phyloP scores from a whole-genome alignment of 2,113 vertebrate species.

The Grus americana region DNA sequence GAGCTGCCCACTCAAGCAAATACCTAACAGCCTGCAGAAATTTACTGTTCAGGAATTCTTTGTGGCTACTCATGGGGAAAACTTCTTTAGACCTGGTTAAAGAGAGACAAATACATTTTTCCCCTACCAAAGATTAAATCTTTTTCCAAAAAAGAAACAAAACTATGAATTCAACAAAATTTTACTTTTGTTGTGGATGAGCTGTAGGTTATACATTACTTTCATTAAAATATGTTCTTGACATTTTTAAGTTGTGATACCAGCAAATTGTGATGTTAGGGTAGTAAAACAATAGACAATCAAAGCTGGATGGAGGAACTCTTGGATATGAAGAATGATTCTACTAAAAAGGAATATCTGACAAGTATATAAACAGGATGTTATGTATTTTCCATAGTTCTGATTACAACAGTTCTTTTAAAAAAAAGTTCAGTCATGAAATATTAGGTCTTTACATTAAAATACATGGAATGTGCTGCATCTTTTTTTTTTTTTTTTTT shows the following conservation, averaged over 20 bases:
- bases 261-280: not conserved
- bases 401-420: slow-evolving; percentile 36
- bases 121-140: not conserved
- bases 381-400: slow-evolving; percentile 48
- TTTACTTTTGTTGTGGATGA: not conserved
- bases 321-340: not conserved
- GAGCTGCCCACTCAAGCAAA: not conserved
- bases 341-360: not conserved
- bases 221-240: not conserved
- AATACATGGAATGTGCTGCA: not conserved
- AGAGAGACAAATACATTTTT: not conserved
- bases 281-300: not conserved
- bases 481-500: not conserved
- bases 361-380: slow-evolving; percentile 14
- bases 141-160: not conserved
- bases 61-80: not conserved
- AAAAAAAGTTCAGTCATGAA: not conserved
- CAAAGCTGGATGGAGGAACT: not conserved
- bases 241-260: not conserved
- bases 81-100: not conserved
- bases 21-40: not conserved
- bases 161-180: not conserved
- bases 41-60: not conserved
- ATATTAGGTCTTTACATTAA: slow-evolving; percentile 34
- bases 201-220: not conserved